Conservation (phyloP, 1,140 invertebrate genomes). For the Bathynomus jamesi region DNA sequence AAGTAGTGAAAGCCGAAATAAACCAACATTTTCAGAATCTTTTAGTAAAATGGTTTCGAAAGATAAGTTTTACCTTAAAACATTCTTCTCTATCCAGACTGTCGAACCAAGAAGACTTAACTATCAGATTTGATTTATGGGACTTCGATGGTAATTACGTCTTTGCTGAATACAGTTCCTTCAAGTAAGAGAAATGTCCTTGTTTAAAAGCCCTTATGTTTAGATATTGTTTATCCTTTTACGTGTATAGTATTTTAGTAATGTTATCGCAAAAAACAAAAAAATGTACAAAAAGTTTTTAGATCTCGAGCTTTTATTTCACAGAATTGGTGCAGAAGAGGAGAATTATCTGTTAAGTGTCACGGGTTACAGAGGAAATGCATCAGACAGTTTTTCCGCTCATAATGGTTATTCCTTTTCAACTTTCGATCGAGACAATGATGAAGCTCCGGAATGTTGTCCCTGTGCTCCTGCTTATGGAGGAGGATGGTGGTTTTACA, state of each 20-base stretch:
- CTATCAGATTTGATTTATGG: constrained; percentile 49
- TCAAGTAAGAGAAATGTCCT: constrained; percentile 44
- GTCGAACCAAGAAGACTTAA: constrained; percentile 43
- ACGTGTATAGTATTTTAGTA: no score
- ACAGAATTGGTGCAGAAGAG: no score
- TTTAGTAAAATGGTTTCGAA: no score
- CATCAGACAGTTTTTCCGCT: constrained; percentile 51
- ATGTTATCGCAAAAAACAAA: no score
- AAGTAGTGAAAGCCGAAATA: no score
- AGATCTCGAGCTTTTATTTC: no score
- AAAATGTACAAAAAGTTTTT: no score
- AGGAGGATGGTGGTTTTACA: constrained; percentile 58
- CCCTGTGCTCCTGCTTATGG: constrained; percentile 49
- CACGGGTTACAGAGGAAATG: constrained; percentile 49
- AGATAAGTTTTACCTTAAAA: no score
- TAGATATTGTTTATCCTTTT: no score
- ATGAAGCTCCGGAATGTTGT: constrained; percentile 45
- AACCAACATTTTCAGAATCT: no score
- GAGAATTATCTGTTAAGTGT: constrained; percentile 51
- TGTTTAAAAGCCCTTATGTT: no score
- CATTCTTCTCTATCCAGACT: no score
- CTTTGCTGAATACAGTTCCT: constrained; percentile 50
- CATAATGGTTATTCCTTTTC: constrained; percentile 54
- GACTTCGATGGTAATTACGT: constrained; percentile 46
- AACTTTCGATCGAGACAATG: constrained; percentile 53